Percentiles rank a stretch among this genome's conserved stretches.
Conservation (phyloP, 2,888 invertebrate species). For the Clitarchus hookeri region DNA sequence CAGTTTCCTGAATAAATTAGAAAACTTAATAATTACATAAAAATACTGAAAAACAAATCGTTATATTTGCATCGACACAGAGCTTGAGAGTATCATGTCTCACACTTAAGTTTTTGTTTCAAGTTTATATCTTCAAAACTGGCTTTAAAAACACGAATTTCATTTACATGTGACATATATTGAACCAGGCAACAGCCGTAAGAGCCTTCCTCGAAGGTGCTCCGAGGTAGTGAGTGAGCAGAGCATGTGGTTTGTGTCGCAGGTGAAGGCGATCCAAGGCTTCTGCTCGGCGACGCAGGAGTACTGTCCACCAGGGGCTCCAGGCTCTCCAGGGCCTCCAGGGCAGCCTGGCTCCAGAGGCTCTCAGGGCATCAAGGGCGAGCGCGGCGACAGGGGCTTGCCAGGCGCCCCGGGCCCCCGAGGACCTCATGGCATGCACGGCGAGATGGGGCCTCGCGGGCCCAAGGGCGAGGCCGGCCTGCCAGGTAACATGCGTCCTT, state of each 20-base stretch:
- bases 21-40: too few species aligned
- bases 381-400: constrained; percentile 52
- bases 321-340: constrained; percentile 62
- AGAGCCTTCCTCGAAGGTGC: too few species aligned
- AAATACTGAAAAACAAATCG: too few species aligned
- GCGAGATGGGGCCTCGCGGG: constrained; percentile 70
- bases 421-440: constrained; percentile 67
- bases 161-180: too few species aligned
- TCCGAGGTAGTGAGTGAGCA: neutral
- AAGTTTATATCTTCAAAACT: too few species aligned
- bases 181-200: too few species aligned
- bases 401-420: constrained; percentile 52
- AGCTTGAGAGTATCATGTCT: too few species aligned
- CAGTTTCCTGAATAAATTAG: too few species aligned
- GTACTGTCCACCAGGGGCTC: constrained; percentile 72
- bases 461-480: constrained; percentile 68
- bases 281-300: constrained; percentile 83
- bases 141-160: too few species aligned
- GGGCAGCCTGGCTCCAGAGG: constrained; percentile 52
- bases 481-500: constrained; percentile 46
- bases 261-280: constrained; percentile 82
- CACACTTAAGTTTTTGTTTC: too few species aligned
- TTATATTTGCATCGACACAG: too few species aligned
- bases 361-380: constrained; percentile 48
- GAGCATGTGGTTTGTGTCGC: constrained; percentile 49